Evolutionary conservation across 2,113 vertebrate species (phyloP), one percentile per base, ranked within the genome.

Genomic region (Asarcornis scutulata): DNA sequence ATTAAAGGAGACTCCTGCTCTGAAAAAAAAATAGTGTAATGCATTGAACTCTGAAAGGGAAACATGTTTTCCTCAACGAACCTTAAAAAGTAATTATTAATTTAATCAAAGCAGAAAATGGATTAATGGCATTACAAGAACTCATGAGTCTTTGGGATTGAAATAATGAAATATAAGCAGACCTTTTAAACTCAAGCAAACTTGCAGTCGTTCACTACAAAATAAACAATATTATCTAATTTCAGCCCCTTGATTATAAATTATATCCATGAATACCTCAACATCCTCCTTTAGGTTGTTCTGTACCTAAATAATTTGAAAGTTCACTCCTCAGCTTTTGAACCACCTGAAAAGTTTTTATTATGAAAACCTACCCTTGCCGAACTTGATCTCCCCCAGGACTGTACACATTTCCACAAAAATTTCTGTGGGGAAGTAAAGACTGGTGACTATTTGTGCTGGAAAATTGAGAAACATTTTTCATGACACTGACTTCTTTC

Each of bases 1-100:
- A 93, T 96, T 95, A 91, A 96, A 88, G 58, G 16, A 86, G 67
- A n/a, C 58, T 42, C 5, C 87, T 94, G 85, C 72, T 83, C 85
- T 86, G 59, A 93, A 63, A 27, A 85, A 21, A 22, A 48, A 48
- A 46, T 1, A 63, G 36, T 26, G 5, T 71, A 89, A 92, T 69
- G 48, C 8, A 82, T 73, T 89, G 88, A 87, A n/a, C 58, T 48
- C 38, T 44, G 32, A 94, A 94, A 93, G 50, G 44, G n/a, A 59
- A 32, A 2, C 31, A 77, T 5, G 13, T 66, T 92, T 83, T 68
- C 55, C 76, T 80, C 64, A 90, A 56, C 50, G 38, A 78, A 83
- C 42, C 80, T 91, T 7, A 69, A 62, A 83, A 79, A 77, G 27
- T 40, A 83, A 62, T 55, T 1, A 88, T 68, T 77, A 17, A 36